phyloP scores from a whole-genome alignment of 2,797 vertebrate genomes.

The Crypturellus tataupa region DNA sequence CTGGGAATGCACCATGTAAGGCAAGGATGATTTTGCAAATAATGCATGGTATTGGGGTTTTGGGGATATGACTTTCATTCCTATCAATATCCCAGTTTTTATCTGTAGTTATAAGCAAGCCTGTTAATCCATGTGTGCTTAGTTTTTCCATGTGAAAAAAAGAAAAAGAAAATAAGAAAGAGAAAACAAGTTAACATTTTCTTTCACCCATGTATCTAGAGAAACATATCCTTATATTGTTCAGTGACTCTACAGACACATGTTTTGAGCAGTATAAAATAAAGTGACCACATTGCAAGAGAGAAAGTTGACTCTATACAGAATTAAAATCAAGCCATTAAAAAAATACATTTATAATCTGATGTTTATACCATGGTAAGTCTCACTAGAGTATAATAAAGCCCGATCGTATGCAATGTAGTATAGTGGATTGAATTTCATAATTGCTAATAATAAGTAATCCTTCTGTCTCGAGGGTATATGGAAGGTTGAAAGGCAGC shows the following conservation, averaged over 20 bases:
- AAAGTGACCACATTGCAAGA: background rate
- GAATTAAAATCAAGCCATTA: constrained; percentile 31
- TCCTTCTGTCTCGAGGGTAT: constrained; percentile 29
- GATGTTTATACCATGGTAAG: constrained; percentile 45
- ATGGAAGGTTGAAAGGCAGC: constrained; percentile 48
- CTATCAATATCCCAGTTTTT: background rate
- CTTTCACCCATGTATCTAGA: background rate
- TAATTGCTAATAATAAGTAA: constrained; percentile 70
- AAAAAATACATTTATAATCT: constrained; percentile 20
- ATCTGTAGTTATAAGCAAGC: background rate
- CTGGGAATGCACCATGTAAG: background rate
- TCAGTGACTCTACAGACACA: background rate
- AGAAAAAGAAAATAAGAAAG: background rate
- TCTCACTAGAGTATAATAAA: constrained; percentile 48
- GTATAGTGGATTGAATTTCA: constrained; percentile 46
- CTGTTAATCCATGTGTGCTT: constrained; percentile 2
- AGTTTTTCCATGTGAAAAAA: constrained; percentile 25
- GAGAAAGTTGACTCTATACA: background rate
- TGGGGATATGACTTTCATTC: background rate
- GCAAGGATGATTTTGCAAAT: background rate
- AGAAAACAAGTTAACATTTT: background rate
- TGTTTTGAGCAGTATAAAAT: background rate
- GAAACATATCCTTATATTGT: background rate
- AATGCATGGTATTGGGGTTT: background rate
- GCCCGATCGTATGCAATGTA: constrained; percentile 60